A percentile compares a stretch with the other conserved stretches of the same genome.
phyloP scores from a whole-genome alignment of 2,113 vertebrate genomes.

The Bufo gargarizans region DNA sequence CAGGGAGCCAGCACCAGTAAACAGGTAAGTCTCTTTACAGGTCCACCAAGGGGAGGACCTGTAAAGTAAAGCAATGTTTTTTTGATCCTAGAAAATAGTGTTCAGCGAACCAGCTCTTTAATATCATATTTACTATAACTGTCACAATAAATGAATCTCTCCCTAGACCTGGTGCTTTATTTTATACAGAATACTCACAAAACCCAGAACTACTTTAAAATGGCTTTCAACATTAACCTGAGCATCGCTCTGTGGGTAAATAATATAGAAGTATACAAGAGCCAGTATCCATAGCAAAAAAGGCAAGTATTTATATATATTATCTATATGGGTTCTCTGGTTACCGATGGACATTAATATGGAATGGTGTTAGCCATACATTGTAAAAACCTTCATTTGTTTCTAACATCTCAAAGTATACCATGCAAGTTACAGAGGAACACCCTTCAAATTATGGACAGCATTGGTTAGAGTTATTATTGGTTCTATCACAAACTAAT shows the following conservation, averaged over 20 bases:
- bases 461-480: conserved; percentile 60
- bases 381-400: conserved; percentile 30
- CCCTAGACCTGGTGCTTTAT: not conserved
- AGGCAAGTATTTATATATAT: conserved; percentile 1
- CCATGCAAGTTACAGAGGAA: conserved; percentile 76
- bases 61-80: not conserved
- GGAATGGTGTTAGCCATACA: conserved; percentile 7
- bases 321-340: not conserved
- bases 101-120: not conserved
- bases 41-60: too few relatives aligned
- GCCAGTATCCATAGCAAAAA: conserved; percentile 7
- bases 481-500: conserved; percentile 62
- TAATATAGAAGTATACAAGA: not conserved
- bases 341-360: conserved; percentile 35
- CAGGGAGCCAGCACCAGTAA: too few relatives aligned
- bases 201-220: not conserved
- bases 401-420: conserved; percentile 64
- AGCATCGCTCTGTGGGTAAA: conserved; percentile 30
- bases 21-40: too few relatives aligned
- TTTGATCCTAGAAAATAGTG: not conserved
- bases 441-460: conserved; percentile 71
- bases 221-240: conserved; percentile 50
- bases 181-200: not conserved
- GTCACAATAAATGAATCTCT: not conserved
- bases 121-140: not conserved